Base-by-base conservation (phyloP, 2,888 invertebrate genomes). In the Anaspis maculata region DNA sequence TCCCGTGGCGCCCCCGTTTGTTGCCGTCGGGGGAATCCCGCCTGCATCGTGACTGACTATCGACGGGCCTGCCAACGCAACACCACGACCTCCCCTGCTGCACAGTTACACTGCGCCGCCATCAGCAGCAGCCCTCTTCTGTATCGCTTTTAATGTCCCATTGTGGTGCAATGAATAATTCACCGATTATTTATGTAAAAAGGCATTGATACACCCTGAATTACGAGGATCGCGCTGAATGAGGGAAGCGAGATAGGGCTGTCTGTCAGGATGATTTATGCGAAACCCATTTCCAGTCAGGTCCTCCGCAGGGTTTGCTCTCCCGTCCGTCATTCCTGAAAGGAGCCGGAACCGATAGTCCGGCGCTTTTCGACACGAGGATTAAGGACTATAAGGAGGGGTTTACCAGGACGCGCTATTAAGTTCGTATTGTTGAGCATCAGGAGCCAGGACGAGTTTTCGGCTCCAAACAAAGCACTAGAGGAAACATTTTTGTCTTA, bases 241-340 rank as follows among this genome's bases (percentile, higher is more conserved):
- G 51, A 49, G 57, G 53, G 51, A 56, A 56, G 56, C 52, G 55
- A 53, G 59, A 59, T 60, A 59, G 57, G 56, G 56, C 58, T 59
- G 61, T 59, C 61, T 54, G 56, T 60, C 61, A 60, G 53, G 57
- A 56, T 61, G 61, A 61, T 61, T 61, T 60, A 61, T 61, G 61
- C 55, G 57, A 55, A 60, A 57, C 56, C 59, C 52, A 59, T 56
- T 56, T 52, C 42, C 46, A 41, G 45, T 47, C 52, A 44, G n/a
- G n/a, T 42, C 5, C 19, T 19, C 5, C 5, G 5, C 24, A 24
- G 43, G 45, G 37, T 41, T 45, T 41, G 48, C 45, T 46, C 48
- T 30, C 24, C 30, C 35, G 26, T 30, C 23, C 11, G 12, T 13
- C 27, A 25, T 31, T 31, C 34, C 34, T 39, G 35, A 39, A 39